Evolutionary conservation across 2,888 invertebrate species (phyloP), one percentile per base, ranked within the genome.

Genomic region (Rotaria socialis): DNA sequence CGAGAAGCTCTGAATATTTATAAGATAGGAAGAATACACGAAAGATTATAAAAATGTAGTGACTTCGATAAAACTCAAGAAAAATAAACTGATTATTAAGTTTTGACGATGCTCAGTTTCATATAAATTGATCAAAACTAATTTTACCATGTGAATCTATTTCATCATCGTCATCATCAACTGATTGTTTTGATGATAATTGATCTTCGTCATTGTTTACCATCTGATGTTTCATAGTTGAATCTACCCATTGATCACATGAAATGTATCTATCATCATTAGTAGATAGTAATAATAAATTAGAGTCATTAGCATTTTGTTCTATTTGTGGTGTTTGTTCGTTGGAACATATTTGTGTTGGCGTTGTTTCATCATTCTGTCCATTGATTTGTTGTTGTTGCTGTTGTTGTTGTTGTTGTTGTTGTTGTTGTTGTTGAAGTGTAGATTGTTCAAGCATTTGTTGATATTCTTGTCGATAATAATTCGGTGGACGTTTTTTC

Each of bases 241-340:
- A 80, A 80, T 80, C 11, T 5, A 80, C 80, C 80, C 80, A 80
- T 80, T 80, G 80, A 80, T 80, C 47, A 80, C 80, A 80, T 14
- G 80, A 43, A 24, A 80, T 43, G 5, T n/a, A 47, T 80, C 80
- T 80, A 14, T 47, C n/a, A 80, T 80, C 80, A 47, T 47, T 47
- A 22, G 80, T 35, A 35, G 67, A 35, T 35, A 67, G 19, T 67
- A 67, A 67, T 67, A 67, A 19, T 67, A 67, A 7, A 67, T 67
- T 67, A 16, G 35, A 19, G 4, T 67, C 67, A 19, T 67, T 67
- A 4, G 35, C 35, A 67, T 67, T 67, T 67, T 67, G 67, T 80
- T 80, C 80, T 43, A 47, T 24, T 47, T 80, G 80, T 47, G 43
- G 80, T 80, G 43, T 43, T 80, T 80, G 80, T 47, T 80, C 80